Evolutionary conservation across 2,888 invertebrate genomes (phyloP).

Genomic region (Pterostichus niger): DNA sequence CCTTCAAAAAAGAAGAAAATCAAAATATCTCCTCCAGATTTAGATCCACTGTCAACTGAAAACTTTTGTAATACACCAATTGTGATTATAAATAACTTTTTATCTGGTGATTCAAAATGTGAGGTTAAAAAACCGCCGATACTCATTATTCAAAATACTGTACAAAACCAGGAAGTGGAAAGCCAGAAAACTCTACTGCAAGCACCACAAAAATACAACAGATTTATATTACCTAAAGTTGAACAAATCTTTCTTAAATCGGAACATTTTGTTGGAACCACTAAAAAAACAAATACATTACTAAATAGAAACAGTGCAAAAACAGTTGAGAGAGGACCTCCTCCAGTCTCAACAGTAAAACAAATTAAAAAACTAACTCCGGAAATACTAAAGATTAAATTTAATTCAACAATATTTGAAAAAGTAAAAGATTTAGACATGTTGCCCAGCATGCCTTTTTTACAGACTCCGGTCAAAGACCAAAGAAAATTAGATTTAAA

Average conservation of each 20-base stretch:
- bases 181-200: background rate
- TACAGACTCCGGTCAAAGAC: slow-evolving; percentile 71
- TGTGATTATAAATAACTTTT: slow-evolving; percentile 27
- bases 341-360: background rate
- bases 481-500: slow-evolving; percentile 21
- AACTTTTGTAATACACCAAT: background rate
- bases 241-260: slow-evolving; percentile 57
- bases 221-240: slow-evolving; percentile 14
- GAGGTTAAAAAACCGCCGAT: slow-evolving; percentile 47
- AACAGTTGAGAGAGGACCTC: background rate
- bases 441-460: slow-evolving; percentile 75
- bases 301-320: background rate
- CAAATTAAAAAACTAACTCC: slow-evolving; percentile 27
- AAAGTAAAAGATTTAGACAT: slow-evolving; percentile 68
- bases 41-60: background rate
- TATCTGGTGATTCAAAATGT: slow-evolving; percentile 8
- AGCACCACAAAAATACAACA: background rate
- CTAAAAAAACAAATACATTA: background rate
- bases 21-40: background rate
- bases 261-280: background rate
- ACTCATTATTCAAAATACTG: slow-evolving; percentile 22
- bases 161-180: background rate
- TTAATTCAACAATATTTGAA: slow-evolving; percentile 71
- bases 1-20: slow-evolving; percentile 60
- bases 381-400: slow-evolving; percentile 68